Conservation (phyloP, 2,888 invertebrate species). For the Sphaeridia pumilis region DNA sequence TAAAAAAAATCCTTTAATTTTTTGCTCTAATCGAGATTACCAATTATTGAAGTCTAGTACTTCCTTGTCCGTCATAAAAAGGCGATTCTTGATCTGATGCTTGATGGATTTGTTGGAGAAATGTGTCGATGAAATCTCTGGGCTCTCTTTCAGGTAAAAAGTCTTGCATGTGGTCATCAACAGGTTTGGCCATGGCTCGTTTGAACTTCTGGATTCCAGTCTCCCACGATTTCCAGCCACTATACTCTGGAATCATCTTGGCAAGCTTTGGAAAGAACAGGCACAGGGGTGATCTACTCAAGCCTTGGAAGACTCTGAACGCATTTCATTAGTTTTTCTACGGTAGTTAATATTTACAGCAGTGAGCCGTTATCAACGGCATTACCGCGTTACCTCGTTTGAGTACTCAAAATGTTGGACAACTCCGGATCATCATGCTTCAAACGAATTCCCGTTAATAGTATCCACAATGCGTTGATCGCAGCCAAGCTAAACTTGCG, state of each 20-base stretch:
- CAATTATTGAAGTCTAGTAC: not conserved
- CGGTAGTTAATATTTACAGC: too few relatives aligned
- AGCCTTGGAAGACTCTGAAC: not conserved
- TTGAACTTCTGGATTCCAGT: not conserved
- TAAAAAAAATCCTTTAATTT: too few relatives aligned
- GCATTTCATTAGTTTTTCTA: too few relatives aligned
- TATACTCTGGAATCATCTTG: not conserved
- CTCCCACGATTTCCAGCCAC: not conserved
- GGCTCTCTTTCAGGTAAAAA: not conserved
- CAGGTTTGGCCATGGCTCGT: not conserved
- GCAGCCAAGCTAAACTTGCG: conserved; percentile 6
- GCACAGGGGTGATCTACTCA: not conserved
- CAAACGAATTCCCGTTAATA: conserved; percentile 6
- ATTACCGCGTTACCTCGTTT: not conserved
- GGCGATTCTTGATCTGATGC: conserved; percentile 4
- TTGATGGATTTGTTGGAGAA: not conserved
- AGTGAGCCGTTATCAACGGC: not conserved
- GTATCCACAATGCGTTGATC: conserved; percentile 7
- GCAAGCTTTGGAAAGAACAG: conserved; percentile 8
- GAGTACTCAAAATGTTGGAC: not conserved
- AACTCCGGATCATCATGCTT: conserved; percentile 1
- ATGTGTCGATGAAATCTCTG: conserved; percentile 10
- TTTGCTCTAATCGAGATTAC: not conserved
- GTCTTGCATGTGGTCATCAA: not conserved
- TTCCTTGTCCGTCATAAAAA: conserved; percentile 5